Base-by-base conservation (phyloP, 2,113 vertebrate genomes). In the Jacana jacana region DNA sequence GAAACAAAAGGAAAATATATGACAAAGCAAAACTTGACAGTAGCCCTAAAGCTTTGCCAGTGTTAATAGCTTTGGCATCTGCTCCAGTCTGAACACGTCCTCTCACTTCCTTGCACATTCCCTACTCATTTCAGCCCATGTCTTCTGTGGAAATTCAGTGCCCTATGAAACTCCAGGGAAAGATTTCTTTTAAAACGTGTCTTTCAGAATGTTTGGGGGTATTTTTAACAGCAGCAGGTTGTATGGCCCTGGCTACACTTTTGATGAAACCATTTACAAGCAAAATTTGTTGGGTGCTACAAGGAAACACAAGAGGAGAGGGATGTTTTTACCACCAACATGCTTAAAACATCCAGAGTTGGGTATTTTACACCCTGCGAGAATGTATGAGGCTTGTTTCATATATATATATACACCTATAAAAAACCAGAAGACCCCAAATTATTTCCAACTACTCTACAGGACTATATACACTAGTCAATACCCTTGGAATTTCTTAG, bases 1-100 rank as follows among this genome's bases (percentile, higher is more conserved):
- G 76, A 86, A 95, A 89, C 25, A 75, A 88, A 91, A 88, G 70
- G 30, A 79, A 88, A 95, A 94, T 60, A 81, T n/a, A 68, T 31
- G 82, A 96, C 76, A 92, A 93, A 90, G 92, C 65, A 95, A 95
- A 94, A 81, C 48, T 78, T 93, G 80, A 89, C 90, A 95, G 88
- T 49, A 95, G 80, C 65, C 80, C 86, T 93, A 86, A 76, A 87
- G 77, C 91, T 92, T 84, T 92, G 86, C 44, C 77, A 94, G 48
- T 72, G 88, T 92, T 90, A 95, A 96, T 6, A 95, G 82, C 80
- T 95, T 49, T 78, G 90, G 92, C 93, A 96, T 93, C 93, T 96
- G 93, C 51, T 97, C 95, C 72, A 93, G 88, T 81, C 90, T 72
- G 80, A 94, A 88, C 92, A 88, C 4, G 80, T 94, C 80, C 27